Percentiles rank a stretch among this genome's conserved stretches.
Evolutionary conservation across 2,113 vertebrate species (phyloP).

Genomic region (Solea senegalensis): DNA sequence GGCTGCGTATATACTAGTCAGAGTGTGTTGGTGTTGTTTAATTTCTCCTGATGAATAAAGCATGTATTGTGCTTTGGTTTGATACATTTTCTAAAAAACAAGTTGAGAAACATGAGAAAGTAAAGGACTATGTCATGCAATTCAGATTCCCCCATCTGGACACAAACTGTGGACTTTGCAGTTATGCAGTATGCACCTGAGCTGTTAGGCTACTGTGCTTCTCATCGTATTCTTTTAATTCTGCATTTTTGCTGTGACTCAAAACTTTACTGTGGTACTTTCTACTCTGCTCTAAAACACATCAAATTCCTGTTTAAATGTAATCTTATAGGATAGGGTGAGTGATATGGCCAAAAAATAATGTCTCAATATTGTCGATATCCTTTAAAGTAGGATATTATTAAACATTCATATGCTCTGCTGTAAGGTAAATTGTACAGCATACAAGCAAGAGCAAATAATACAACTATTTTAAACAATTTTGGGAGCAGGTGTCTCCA

Average conservation of each 20-base stretch:
- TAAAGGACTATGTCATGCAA: neutral
- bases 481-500: no score
- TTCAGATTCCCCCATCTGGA: neutral
- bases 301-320: neutral
- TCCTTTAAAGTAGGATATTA: no score
- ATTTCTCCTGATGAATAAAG: slow-evolving; percentile 47
- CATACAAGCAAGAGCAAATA: no score
- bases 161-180: neutral
- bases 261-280: neutral
- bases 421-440: no score
- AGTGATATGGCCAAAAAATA: no score
- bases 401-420: no score
- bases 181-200: neutral
- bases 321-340: no score
- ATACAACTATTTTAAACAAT: no score
- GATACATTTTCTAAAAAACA: slow-evolving; percentile 23
- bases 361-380: no score
- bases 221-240: no score
- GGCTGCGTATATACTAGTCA: slow-evolving; percentile 40
- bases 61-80: slow-evolving; percentile 27
- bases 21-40: slow-evolving; percentile 31
- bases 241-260: neutral
- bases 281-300: slow-evolving; percentile 2
- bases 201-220: neutral
- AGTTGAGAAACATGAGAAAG: neutral